phyloP scores from a whole-genome alignment of 1,140 invertebrate species.

The Drosophila chauvacae region DNA sequence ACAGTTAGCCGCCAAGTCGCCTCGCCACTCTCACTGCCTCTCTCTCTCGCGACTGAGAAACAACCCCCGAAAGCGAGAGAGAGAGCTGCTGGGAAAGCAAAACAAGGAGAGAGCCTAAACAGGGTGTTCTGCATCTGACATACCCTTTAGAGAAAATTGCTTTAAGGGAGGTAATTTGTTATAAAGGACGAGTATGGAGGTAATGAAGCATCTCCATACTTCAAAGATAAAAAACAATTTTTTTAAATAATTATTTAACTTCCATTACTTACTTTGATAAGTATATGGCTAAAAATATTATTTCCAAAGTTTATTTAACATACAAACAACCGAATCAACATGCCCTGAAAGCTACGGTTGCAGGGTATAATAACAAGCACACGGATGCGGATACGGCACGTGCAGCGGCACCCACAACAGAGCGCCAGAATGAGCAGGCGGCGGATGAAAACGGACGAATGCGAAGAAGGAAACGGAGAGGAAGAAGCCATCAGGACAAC shows the following conservation, averaged over 20 bases:
- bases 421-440: conserved; percentile 13
- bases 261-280: not conserved
- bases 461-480: conserved; percentile 11
- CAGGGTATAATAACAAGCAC: conserved; percentile 39
- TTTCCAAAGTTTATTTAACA: not conserved
- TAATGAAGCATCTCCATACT: no score
- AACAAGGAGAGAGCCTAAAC: conserved; percentile 18
- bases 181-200: not conserved
- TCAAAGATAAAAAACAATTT: not conserved
- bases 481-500: conserved; percentile 25
- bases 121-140: not conserved
- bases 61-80: conserved; percentile 29
- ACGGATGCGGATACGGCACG: conserved; percentile 48
- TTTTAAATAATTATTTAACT: not conserved
- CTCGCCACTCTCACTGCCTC: conserved; percentile 15
- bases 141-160: not conserved
- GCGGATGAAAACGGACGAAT: not conserved
- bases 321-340: not conserved
- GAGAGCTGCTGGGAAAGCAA: conserved; percentile 9
- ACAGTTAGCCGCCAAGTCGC: conserved; percentile 60
- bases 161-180: not conserved
- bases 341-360: not conserved
- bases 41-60: not conserved
- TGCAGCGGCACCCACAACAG: conserved; percentile 56
- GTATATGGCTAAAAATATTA: not conserved